phyloP scores from a whole-genome alignment of 2,113 vertebrate species.

The Myotis yumanensis region DNA sequence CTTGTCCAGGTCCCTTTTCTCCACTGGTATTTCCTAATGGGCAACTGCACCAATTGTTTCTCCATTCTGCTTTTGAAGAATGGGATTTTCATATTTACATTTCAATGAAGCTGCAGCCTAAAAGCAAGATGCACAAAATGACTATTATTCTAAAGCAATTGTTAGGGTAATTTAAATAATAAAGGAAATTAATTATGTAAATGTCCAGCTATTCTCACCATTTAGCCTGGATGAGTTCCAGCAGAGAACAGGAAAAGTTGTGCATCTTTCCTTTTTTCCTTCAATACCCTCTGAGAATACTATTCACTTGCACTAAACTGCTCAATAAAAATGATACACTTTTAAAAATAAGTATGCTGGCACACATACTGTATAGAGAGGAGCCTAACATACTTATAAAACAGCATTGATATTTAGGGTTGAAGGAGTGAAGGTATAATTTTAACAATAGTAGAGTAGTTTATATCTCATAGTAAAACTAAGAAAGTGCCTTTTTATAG shows the following conservation, averaged over 20 bases:
- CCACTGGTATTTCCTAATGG: not conserved
- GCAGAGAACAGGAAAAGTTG: not conserved
- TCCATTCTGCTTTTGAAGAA: not conserved
- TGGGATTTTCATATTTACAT: slow-evolving; percentile 46
- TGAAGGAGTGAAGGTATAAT: not conserved
- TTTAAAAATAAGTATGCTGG: not conserved
- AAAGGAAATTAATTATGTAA: slow-evolving; percentile 54
- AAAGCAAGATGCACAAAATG: not conserved
- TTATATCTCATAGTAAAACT: not conserved
- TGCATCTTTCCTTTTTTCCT: not conserved
- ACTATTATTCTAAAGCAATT: slow-evolving; percentile 29
- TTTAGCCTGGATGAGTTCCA: slow-evolving; percentile 35
- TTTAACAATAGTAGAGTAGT: not conserved
- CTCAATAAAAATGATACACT: not conserved
- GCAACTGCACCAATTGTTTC: not conserved
- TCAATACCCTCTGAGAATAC: not conserved
- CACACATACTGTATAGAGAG: not conserved
- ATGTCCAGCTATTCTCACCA: not conserved
- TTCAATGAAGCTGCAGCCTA: not conserved
- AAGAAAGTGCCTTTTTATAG: not conserved
- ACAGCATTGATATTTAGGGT: not conserved
- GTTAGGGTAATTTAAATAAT: slow-evolving; percentile 50
- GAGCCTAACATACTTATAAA: slow-evolving; percentile 22
- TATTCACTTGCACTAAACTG: not conserved
- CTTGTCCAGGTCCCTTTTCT: not conserved